A percentile compares a stretch with the other conserved stretches of the same genome.
Evolutionary conservation across 1,140 invertebrate genomes (phyloP).

Genomic region (Zophobas atratus): DNA sequence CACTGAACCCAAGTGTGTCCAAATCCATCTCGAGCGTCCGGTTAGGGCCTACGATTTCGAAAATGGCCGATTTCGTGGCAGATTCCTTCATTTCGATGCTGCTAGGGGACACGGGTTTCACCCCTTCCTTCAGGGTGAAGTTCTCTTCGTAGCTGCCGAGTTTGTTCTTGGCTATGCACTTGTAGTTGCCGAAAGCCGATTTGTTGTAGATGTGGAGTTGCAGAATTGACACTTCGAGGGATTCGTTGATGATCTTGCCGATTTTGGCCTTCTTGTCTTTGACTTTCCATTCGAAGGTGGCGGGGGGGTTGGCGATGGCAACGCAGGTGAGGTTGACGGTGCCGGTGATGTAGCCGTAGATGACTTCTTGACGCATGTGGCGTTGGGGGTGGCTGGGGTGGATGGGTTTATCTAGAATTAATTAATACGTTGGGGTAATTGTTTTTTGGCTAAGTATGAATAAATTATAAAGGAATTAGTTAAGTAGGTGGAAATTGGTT

Average conservation of each 20-base stretch:
- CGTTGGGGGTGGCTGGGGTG: conserved; percentile 4
- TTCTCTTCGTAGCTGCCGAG: conserved; percentile 70
- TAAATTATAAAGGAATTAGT: too few relatives aligned
- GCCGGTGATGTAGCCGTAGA: conserved; percentile 32
- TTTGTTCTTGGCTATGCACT: conserved; percentile 71
- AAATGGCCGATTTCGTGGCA: conserved; percentile 66
- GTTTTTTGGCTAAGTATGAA: too few relatives aligned
- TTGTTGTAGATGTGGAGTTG: conserved; percentile 69
- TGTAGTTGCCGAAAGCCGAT: conserved; percentile 70
- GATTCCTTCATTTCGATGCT: conserved; percentile 65
- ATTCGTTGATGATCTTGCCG: conserved; percentile 53
- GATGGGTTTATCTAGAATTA: conserved; percentile 20
- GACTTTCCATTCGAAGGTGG: conserved; percentile 72
- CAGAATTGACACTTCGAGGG: conserved; percentile 52
- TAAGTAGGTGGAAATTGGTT: too few relatives aligned
- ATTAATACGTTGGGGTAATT: too few relatives aligned
- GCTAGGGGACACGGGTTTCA: conserved; percentile 69
- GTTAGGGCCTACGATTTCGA: conserved; percentile 63
- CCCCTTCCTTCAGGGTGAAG: conserved; percentile 69
- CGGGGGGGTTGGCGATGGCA: conserved; percentile 72
- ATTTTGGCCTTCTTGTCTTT: conserved; percentile 57
- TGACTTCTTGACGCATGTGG: conserved; percentile 3
- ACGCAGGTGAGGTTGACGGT: conserved; percentile 72
- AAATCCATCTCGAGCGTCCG: conserved; percentile 46
- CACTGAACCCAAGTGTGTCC: conserved; percentile 54